Percentiles rank a stretch among this genome's conserved stretches.
These are phyloP conservation scores for Clytia hemisphaerica DNA, from an alignment of 30 jellyfish, hydroid and myxozoan species.

Conservation along the genomic window DNA sequence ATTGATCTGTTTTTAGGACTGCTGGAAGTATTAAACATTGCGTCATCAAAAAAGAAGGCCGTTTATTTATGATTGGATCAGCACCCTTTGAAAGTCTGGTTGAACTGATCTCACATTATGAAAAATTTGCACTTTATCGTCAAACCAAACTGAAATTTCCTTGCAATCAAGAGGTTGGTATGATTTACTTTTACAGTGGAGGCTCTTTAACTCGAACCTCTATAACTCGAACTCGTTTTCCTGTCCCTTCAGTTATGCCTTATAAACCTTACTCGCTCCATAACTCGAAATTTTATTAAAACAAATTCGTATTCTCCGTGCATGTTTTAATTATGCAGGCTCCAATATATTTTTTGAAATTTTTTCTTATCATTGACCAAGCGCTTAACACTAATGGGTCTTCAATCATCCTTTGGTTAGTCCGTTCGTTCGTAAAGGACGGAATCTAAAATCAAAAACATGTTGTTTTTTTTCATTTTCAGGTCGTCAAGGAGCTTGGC, in stretches of 20 bases:
- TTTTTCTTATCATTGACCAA: too few species aligned
- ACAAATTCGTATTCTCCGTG: background rate
- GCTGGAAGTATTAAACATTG: constrained; percentile 91
- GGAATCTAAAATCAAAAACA: too few species aligned
- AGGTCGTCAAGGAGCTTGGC: constrained; percentile 92
- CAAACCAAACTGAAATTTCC: constrained; percentile 84
- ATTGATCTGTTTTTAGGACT: constrained; percentile 38
- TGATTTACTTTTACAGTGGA: background rate
- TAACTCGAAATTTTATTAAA: background rate
- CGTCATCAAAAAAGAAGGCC: constrained; percentile 85
- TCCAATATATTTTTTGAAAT: too few species aligned
- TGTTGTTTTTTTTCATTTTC: constrained; percentile 2
- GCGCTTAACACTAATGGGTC: too few species aligned
- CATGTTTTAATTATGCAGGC: too few species aligned
- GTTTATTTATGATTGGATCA: constrained; percentile 84
- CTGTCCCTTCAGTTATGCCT: too few species aligned
- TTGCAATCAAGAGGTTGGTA: constrained; percentile 79
- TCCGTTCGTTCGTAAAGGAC: too few species aligned
- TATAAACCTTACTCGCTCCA: background rate
- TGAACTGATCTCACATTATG: constrained; percentile 78
- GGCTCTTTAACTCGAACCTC: too few species aligned
- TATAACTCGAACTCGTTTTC: too few species aligned
- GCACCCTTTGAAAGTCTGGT: constrained; percentile 94
- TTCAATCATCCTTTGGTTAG: too few species aligned
- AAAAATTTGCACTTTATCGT: constrained; percentile 75